These are phyloP conservation scores for Rotaria sp. DNA, from an alignment of 2,888 invertebrate genomes.

Conservation along the genomic window DNA sequence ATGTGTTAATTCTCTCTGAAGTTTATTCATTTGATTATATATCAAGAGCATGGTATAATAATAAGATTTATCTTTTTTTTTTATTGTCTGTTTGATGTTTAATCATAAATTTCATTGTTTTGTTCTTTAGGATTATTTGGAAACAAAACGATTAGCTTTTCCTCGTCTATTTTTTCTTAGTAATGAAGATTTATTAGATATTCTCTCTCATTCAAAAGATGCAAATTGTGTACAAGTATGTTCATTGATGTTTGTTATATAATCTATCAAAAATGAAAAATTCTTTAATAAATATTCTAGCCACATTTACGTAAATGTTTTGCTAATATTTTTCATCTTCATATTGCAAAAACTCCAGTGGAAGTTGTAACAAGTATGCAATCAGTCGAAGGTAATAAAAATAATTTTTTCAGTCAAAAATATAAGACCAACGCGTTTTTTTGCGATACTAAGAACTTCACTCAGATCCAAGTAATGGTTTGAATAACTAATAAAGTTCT, in stretches of 20 bases:
- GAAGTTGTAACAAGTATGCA: slow-evolving; percentile 32
- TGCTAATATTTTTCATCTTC: slow-evolving; percentile 53
- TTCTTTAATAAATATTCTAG: slow-evolving; percentile 44
- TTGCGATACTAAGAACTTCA: too few species aligned
- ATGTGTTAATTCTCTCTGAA: too few species aligned
- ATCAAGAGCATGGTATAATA: too few species aligned
- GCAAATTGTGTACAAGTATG: slow-evolving; percentile 33
- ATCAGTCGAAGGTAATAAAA: background rate
- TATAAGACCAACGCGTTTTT: slow-evolving; percentile 51
- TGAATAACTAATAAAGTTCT: too few species aligned
- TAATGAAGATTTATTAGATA: slow-evolving; percentile 55
- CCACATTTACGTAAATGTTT: slow-evolving; percentile 55
- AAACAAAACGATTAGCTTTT: slow-evolving; percentile 54
- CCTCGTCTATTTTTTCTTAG: slow-evolving; percentile 55
- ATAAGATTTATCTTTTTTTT: too few species aligned
- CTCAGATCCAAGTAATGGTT: too few species aligned
- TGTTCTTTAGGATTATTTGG: slow-evolving; percentile 52
- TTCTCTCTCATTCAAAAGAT: slow-evolving; percentile 52
- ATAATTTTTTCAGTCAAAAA: too few species aligned
- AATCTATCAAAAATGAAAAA: background rate
- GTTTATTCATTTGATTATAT: too few species aligned
- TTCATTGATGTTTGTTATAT: background rate
- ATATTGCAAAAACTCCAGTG: slow-evolving; percentile 44
- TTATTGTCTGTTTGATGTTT: too few species aligned
- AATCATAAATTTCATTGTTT: too few species aligned